A percentile compares a stretch with the other conserved stretches of the same genome.
phyloP scores from a whole-genome alignment of 2,797 vertebrate genomes.

The Tympanoctomys barrerae region DNA sequence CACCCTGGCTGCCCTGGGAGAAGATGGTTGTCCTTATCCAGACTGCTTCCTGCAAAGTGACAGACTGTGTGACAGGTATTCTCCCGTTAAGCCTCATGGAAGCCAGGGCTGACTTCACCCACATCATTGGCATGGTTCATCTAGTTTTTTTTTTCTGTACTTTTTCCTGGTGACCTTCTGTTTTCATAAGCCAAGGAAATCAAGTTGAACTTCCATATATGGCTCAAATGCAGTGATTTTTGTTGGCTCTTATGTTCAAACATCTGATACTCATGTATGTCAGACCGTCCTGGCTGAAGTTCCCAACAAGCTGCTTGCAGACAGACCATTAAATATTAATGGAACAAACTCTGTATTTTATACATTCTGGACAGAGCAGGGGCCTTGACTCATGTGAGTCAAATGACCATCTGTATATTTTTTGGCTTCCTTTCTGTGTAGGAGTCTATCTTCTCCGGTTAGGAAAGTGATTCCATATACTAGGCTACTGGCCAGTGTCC shows the following conservation, averaged over 20 bases:
- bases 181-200: conserved; percentile 62
- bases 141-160: background rate
- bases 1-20: background rate
- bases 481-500: background rate
- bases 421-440: background rate
- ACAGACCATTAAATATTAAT: conserved; percentile 54
- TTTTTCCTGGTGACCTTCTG: conserved; percentile 72
- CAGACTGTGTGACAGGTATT: background rate
- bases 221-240: background rate
- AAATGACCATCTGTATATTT: background rate
- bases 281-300: background rate
- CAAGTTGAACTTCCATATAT: background rate
- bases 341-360: background rate
- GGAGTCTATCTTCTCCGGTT: background rate
- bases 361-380: background rate
- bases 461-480: background rate
- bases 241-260: background rate
- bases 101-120: background rate
- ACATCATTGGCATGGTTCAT: background rate
- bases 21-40: background rate
- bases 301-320: background rate
- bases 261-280: background rate
- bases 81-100: background rate
- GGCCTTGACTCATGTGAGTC: background rate
- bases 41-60: background rate